phyloP scores from a whole-genome alignment of 2,888 invertebrate species.

The Eilema caniola region DNA sequence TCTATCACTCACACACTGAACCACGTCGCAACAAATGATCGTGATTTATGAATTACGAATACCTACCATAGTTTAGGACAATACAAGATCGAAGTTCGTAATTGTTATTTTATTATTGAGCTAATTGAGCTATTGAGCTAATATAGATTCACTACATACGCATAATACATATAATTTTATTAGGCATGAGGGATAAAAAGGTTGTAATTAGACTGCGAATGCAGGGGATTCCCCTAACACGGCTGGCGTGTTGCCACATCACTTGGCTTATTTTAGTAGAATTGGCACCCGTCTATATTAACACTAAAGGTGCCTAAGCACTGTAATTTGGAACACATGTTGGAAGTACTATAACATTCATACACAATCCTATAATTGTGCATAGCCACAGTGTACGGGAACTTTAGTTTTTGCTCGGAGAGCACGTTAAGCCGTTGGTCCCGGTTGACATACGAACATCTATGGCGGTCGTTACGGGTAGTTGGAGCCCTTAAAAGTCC shows the following conservation, averaged over 20 bases:
- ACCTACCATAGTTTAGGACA: no score
- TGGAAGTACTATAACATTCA: slow-evolving; percentile 19
- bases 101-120: no score
- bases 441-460: no score
- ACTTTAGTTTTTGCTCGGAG: no score
- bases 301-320: slow-evolving; percentile 24
- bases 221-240: slow-evolving; percentile 30
- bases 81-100: no score
- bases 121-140: no score
- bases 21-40: not conserved
- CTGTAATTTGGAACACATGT: slow-evolving; percentile 54
- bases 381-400: no score
- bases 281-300: slow-evolving; percentile 63
- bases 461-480: no score
- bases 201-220: slow-evolving; percentile 17
- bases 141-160: no score
- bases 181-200: not conserved
- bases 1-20: not conserved
- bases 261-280: slow-evolving; percentile 61
- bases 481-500: no score
- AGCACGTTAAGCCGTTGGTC: no score
- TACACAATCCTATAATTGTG: not conserved
- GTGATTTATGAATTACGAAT: not conserved
- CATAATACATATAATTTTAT: no score
- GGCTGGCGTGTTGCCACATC: slow-evolving; percentile 68